Percentiles rank a stretch among this genome's conserved stretches.
phyloP scores from a whole-genome alignment of 2,888 invertebrate species.

The Papilio demoleus region DNA sequence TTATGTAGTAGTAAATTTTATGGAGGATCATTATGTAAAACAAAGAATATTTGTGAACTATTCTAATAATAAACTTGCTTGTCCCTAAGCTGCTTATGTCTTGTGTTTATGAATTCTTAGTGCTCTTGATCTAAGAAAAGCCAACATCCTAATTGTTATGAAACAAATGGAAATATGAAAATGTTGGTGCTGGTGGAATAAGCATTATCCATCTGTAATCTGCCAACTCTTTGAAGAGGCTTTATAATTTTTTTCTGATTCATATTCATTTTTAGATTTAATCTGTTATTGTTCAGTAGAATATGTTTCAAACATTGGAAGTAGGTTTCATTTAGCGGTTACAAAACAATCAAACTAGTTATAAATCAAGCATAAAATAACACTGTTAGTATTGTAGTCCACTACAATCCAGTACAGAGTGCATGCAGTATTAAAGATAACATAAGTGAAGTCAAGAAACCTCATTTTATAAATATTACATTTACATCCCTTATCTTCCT shows the following conservation, averaged over 20 bases:
- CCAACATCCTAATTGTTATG: background rate
- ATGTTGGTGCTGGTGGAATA: too few species aligned
- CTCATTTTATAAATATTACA: slow-evolving; percentile 23
- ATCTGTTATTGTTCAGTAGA: too few species aligned
- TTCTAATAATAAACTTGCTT: background rate
- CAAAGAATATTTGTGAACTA: background rate
- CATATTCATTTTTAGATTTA: too few species aligned
- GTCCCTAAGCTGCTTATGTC: background rate
- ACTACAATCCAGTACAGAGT: background rate
- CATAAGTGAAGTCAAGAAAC: slow-evolving; percentile 18
- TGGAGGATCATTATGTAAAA: background rate
- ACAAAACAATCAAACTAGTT: too few species aligned
- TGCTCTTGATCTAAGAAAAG: background rate
- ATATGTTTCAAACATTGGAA: too few species aligned
- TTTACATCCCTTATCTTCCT: slow-evolving; percentile 24
- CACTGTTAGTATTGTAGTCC: background rate
- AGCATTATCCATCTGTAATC: too few species aligned
- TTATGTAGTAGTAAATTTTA: background rate
- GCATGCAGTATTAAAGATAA: slow-evolving; percentile 24
- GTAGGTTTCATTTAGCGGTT: too few species aligned
- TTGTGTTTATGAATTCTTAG: background rate
- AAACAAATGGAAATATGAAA: background rate
- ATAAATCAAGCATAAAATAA: background rate
- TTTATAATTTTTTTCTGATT: too few species aligned
- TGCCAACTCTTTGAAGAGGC: too few species aligned